These are phyloP conservation scores for Pachycephus smyrnensis DNA, from an alignment of 2,888 invertebrate genomes.

Conservation along the genomic window DNA sequence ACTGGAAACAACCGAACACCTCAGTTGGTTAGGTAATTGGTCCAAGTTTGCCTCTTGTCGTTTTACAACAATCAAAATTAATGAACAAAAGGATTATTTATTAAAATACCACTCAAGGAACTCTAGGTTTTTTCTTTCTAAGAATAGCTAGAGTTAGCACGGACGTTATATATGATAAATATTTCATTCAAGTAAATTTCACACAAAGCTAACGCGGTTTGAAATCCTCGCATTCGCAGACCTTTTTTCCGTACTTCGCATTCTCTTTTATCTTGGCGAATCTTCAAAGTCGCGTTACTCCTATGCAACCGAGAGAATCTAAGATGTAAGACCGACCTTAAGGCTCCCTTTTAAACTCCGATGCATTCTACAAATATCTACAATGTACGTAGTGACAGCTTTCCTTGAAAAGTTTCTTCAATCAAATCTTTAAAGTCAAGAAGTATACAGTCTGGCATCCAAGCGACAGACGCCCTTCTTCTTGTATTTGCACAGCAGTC, in stretches of 20 bases:
- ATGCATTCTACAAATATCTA: background rate
- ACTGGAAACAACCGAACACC: conserved; percentile 73
- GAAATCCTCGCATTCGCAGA: background rate
- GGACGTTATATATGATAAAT: background rate
- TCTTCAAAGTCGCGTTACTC: background rate
- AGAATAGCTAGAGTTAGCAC: no score
- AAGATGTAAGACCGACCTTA: background rate
- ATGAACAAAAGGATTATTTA: background rate
- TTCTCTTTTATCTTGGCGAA: no score
- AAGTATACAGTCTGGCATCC: background rate
- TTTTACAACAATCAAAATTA: background rate
- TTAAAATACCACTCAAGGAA: background rate
- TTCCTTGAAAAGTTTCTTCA: background rate
- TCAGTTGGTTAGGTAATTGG: conserved; percentile 74
- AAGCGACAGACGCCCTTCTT: background rate
- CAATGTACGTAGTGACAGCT: background rate
- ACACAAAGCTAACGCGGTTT: background rate
- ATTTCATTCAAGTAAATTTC: no score
- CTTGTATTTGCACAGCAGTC: background rate
- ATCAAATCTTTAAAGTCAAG: background rate
- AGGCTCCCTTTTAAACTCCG: background rate
- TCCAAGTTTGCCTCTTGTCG: conserved; percentile 5
- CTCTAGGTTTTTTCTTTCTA: background rate
- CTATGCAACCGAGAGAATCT: background rate
- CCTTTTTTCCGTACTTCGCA: background rate